phyloP scores from a whole-genome alignment of 2,113 vertebrate species.

The Benthochromis sp. region DNA sequence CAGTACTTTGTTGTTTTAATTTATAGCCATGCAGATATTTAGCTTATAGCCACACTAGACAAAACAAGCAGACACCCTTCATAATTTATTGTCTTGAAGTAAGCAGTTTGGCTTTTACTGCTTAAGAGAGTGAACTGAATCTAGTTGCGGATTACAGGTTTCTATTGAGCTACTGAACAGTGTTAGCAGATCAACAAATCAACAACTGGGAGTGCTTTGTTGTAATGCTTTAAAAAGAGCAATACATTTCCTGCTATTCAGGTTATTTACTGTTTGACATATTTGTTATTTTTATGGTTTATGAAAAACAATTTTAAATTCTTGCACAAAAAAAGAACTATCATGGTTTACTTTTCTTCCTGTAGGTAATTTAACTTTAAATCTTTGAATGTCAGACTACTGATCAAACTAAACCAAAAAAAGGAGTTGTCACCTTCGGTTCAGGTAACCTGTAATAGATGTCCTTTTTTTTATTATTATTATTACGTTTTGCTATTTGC shows the following conservation, averaged over 20 bases:
- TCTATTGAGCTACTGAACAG: background rate
- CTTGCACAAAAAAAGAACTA: background rate
- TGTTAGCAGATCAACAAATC: background rate
- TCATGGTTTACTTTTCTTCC: background rate
- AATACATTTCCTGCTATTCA: background rate
- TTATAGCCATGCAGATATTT: background rate
- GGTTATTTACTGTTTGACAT: background rate
- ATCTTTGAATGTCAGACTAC: background rate
- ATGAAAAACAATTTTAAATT: background rate
- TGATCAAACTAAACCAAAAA: background rate
- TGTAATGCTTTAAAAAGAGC: background rate
- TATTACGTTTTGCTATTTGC: background rate
- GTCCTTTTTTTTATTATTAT: background rate
- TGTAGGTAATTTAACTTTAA: background rate
- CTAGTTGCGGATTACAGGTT: background rate
- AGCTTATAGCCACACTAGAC: fast-evolving
- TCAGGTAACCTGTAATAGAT: fast-evolving
- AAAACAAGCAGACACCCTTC: background rate
- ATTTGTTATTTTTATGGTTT: background rate
- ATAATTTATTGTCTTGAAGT: background rate
- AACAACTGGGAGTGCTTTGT: background rate
- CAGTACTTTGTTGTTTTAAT: background rate
- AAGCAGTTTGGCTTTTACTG: background rate
- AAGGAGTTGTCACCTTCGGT: background rate
- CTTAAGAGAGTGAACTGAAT: background rate